Conservation (phyloP, 2,797 vertebrate species). For the Galaxias olidus region DNA sequence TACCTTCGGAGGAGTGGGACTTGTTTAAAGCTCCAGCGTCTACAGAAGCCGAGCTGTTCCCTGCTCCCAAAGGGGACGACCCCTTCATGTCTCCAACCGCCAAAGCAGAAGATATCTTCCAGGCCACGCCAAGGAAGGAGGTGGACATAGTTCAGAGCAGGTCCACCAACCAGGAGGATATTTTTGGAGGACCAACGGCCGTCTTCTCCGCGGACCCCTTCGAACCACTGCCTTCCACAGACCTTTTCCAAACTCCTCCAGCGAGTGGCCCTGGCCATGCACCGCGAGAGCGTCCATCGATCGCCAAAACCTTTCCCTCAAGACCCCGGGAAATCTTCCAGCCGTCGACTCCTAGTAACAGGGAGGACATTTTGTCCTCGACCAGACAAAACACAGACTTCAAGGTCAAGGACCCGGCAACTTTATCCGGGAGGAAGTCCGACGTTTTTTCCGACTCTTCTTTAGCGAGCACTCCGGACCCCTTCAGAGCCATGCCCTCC, state of each 20-base stretch:
- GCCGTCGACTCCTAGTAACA: neutral
- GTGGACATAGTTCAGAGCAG: constrained; percentile 34
- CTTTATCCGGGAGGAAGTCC: constrained; percentile 14
- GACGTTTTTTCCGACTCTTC: neutral
- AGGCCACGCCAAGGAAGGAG: constrained; percentile 1
- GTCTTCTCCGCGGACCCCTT: constrained; percentile 36
- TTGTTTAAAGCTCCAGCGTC: constrained; percentile 5
- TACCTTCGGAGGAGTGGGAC: neutral
- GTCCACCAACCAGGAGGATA: constrained; percentile 18
- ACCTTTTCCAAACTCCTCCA: constrained; percentile 38
- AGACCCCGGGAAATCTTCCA: constrained; percentile 49
- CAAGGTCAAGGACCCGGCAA: neutral
- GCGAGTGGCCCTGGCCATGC: neutral
- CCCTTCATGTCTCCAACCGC: constrained; percentile 19
- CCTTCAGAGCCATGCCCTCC: constrained; percentile 3
- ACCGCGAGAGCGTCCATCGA: neutral
- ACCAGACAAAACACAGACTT: constrained; percentile 2
- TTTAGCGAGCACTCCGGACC: constrained; percentile 3
- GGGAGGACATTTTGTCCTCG: constrained; percentile 20
- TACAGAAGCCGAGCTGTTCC: neutral
- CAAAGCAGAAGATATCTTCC: neutral
- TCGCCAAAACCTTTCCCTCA: constrained; percentile 23
- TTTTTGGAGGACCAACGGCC: constrained; percentile 40
- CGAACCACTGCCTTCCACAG: constrained; percentile 28
- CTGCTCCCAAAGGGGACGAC: neutral